Evolutionary conservation across 23 tunicate species (phyloP), one percentile per base, ranked within the genome.

Genomic region (Phallusia fumigata): DNA sequence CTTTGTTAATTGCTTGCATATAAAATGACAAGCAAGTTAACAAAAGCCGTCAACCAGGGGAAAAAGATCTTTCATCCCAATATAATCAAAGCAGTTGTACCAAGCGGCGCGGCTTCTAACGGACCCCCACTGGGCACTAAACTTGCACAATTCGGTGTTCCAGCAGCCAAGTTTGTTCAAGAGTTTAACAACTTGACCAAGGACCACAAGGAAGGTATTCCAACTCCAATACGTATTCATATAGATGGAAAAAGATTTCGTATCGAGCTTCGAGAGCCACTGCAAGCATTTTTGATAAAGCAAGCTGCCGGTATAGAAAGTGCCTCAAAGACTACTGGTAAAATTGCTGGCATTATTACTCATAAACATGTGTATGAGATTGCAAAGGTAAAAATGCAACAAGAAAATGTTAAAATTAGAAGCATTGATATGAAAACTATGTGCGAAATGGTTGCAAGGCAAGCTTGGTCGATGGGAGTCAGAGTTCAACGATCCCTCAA

Each of bases 321-420:
- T 53, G 90, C 77, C 32, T 51, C 75, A 49, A 79, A 90, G 28
- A 52, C 78, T 1, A 76, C 33, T 18, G 81, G 64, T 32, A 22
- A 52, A 65, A 53, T 75, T n/a, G 69, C 36, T 31, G 98, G 98
- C 18, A 86, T 53, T 36, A 94, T 94, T 0, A 89, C 94, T 2
- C 84, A 82, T 83, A 94, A 87, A 65, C 98, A 94, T 79, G 85
- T 94, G 22, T 94, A 94, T 75, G 98, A 94, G 74, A 89, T 94
- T 33, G 98, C 98, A 11, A 85, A 74, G 18, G 82, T 94, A 22
- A 94, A 94, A 86, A 53, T 86, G 28, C 80, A 88, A 35, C 95
- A 94, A 76, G 94, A 94, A 65, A 76, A 79, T 52, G 64, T 86
- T 44, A 89, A 82, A 53, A 94, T 89, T 53, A 83, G 98, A 0